Percentiles rank a stretch among this genome's conserved stretches.
Evolutionary conservation across 2,888 invertebrate species (phyloP).

Genomic region (Xylocampa areola): DNA sequence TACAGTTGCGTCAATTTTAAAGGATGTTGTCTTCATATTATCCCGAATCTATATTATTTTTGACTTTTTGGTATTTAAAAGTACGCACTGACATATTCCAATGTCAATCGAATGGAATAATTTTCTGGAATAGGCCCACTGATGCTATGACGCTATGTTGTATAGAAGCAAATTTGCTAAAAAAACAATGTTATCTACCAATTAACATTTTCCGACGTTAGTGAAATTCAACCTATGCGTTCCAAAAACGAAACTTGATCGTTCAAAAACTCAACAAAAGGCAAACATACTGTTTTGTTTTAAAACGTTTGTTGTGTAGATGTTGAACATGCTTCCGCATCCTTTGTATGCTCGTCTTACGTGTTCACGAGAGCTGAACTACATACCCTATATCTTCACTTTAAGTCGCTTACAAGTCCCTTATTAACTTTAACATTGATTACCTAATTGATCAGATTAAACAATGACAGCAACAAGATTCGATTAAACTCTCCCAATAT

Average conservation of each 20-base stretch:
- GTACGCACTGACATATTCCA: too few species aligned
- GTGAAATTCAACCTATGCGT: not conserved
- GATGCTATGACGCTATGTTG: too few species aligned
- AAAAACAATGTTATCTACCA: too few species aligned
- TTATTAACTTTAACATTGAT: conserved; percentile 27
- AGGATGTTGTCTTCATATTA: too few species aligned
- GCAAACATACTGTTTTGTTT: not conserved
- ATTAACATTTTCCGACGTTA: too few species aligned
- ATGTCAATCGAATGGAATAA: too few species aligned
- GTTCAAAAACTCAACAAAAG: conserved; percentile 1
- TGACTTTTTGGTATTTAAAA: too few species aligned
- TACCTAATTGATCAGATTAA: conserved; percentile 37
- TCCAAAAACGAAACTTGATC: not conserved
- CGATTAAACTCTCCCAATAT: conserved; percentile 19
- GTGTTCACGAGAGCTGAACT: not conserved
- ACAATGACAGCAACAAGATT: conserved; percentile 14
- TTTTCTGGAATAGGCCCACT: too few species aligned
- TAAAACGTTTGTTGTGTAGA: conserved; percentile 2
- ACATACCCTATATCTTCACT: not conserved
- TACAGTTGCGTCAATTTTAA: too few species aligned
- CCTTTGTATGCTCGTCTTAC: conserved; percentile 16
- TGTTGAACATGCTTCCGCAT: conserved; percentile 26
- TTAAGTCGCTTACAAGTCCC: conserved; percentile 7
- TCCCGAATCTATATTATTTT: too few species aligned
- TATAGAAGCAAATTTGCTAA: too few species aligned